Evolutionary conservation across 2,888 invertebrate genomes (phyloP), one percentile per base, ranked within the genome.

Genomic region (Oxytorus armatus): DNA sequence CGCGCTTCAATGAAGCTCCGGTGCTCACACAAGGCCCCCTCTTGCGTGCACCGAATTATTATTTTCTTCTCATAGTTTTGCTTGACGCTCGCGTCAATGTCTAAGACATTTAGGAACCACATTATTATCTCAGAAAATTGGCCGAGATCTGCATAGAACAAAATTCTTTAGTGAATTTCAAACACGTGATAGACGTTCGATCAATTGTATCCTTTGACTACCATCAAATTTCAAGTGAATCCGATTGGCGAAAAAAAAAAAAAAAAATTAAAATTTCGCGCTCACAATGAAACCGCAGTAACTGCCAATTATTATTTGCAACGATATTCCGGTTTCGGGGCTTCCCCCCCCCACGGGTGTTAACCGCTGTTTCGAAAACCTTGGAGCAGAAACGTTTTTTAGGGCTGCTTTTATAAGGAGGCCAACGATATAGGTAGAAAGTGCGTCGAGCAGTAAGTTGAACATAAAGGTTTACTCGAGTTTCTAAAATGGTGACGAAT

Each of bases 401-500:
- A 4, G 18, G 21, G 33, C 44, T 70, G 42, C 44, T 59, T 14
- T 47, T 16, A 49, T 33, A 47, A 72, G 23, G 47, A 16, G 23
- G 18, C 33, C n/a, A 33, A 59, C n/a, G 23, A 59, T 36, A 61
- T 11, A 47, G 44, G 29, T 11, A 44, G 33, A 49, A 36, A 49
- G 49, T 25, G 39, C 53, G 23, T 51, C 18, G 3, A n/a, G 16
- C 16, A 11, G 36, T 57, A 11, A 25, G 10, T 16, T 29, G 36
- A 33, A 59, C 23, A 72, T 49, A 72, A 61, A 72, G 59, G 70
- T 21, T 72, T 47, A 70, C 57, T 70, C 57, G 44, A 57, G 57
- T 57, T 70, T 70, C 16, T 18, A 57, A 33, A 21, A 10, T 36
- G n/a, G 39, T 14, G n/a, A 23, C 23, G 23, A 51, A 57, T n/a